Percentiles rank a stretch among this genome's conserved stretches.
Conservation (phyloP, 2,113 vertebrate species). For the Plecturocebus donacophilus region DNA sequence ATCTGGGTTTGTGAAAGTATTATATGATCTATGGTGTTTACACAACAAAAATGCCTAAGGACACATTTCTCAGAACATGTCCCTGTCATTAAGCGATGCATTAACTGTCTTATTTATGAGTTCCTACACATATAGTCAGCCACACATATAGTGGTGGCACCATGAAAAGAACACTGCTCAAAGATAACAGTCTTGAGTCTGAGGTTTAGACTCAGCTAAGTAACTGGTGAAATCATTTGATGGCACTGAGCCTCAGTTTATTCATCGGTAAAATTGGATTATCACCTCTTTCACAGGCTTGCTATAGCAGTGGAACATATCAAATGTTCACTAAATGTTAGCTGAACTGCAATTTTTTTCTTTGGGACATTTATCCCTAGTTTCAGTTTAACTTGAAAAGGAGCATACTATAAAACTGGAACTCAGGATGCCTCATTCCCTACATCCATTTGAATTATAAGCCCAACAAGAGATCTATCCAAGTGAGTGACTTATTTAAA, state of each 20-base stretch:
- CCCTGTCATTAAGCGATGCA: background rate
- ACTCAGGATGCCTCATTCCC: background rate
- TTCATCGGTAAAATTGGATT: background rate
- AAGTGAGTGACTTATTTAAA: background rate
- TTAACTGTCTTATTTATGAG: background rate
- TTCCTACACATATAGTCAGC: background rate
- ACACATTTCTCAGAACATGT: background rate
- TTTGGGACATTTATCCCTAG: background rate
- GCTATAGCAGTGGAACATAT: fast-evolving
- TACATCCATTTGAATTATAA: background rate
- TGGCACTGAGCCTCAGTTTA: background rate
- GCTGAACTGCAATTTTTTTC: background rate
- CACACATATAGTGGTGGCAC: background rate
- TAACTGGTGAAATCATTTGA: background rate
- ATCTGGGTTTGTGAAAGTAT: background rate
- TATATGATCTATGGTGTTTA: background rate
- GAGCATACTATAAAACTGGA: background rate
- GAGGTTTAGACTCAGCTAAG: background rate
- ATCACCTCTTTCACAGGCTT: background rate
- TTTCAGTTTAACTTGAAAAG: background rate
- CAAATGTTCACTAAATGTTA: background rate
- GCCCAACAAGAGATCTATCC: background rate
- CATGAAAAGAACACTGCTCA: background rate
- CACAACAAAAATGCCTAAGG: background rate
- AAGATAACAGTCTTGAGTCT: background rate